Conservation (phyloP, 1,140 invertebrate genomes). For the Drosophila novamexicana region DNA sequence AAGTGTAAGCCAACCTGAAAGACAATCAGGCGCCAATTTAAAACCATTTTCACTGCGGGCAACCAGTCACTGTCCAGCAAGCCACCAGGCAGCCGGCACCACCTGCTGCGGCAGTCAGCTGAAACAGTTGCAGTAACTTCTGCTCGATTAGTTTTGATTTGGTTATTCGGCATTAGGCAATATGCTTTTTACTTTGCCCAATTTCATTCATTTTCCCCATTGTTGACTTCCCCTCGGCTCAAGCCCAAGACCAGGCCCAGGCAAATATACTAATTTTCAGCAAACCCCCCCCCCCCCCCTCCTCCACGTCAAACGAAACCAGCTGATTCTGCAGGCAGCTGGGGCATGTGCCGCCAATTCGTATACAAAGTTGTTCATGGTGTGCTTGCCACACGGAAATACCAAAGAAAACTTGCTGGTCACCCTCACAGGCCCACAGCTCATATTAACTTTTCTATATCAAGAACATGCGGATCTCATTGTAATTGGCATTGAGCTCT, state of each 20-base stretch:
- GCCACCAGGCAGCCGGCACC: conserved; percentile 44
- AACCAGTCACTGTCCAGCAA: conserved; percentile 25
- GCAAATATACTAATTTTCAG: conserved; percentile 62
- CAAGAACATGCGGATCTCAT: not conserved
- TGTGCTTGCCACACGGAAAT: conserved; percentile 5
- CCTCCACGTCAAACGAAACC: not conserved
- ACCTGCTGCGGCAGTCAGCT: conserved; percentile 58
- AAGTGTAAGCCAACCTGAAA: conserved; percentile 74
- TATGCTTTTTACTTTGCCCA: conserved; percentile 49
- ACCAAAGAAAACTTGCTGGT: not conserved
- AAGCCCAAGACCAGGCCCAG: not conserved
- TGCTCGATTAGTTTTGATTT: conserved; percentile 82
- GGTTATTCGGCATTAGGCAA: conserved; percentile 75
- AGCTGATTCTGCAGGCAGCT: conserved; percentile 35
- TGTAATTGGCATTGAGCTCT: not conserved
- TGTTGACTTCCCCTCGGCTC: conserved; percentile 10
- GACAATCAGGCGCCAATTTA: conserved; percentile 82
- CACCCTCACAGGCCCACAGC: not conserved
- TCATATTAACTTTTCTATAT: not conserved
- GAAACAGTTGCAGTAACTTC: conserved; percentile 71
- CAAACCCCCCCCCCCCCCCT: not conserved
- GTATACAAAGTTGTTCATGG: conserved; percentile 48
- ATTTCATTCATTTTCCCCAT: conserved; percentile 39
- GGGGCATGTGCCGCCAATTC: conserved; percentile 36
- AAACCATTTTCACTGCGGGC: conserved; percentile 77